Evolutionary conservation across 2,113 vertebrate species (phyloP).

Genomic region (Tenrec ecaudatus): DNA sequence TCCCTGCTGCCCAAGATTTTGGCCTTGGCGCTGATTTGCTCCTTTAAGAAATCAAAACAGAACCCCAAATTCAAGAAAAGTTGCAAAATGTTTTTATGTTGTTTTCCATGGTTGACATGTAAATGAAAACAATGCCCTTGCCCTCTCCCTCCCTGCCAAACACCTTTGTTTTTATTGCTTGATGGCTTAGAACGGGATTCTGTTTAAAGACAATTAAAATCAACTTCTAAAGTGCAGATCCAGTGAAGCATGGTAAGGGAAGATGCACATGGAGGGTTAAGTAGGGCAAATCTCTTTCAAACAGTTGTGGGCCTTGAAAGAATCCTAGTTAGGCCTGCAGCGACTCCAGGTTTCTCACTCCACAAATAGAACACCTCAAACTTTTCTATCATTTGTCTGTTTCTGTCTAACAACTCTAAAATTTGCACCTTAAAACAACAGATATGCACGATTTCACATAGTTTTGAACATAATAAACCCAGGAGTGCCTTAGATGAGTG

Average conservation of each 20-base stretch:
- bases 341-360: not conserved
- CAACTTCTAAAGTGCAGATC: conserved; percentile 43
- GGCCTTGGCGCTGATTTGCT: conserved; percentile 68
- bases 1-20: conserved; percentile 62
- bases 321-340: not conserved
- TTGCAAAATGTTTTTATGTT: conserved; percentile 49
- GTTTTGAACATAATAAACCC: not conserved
- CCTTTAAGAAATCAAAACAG: conserved; percentile 62
- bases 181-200: conserved; percentile 63
- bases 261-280: not conserved
- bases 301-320: not conserved
- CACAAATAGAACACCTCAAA: too few relatives aligned
- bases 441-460: not conserved
- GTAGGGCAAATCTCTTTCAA: conserved; percentile 6
- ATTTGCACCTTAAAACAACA: not conserved
- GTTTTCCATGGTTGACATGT: conserved; percentile 54
- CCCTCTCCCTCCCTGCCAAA: not conserved
- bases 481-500: not conserved
- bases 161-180: conserved; percentile 67
- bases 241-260: conserved; percentile 9
- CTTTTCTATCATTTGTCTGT: not conserved
- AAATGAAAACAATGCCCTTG: conserved; percentile 44
- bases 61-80: conserved; percentile 60
- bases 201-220: conserved; percentile 69
- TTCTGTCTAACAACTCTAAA: not conserved